Evolutionary conservation across 2,113 vertebrate genomes (phyloP), one percentile per base, ranked within the genome.

Genomic region (Ciconia boyciana): DNA sequence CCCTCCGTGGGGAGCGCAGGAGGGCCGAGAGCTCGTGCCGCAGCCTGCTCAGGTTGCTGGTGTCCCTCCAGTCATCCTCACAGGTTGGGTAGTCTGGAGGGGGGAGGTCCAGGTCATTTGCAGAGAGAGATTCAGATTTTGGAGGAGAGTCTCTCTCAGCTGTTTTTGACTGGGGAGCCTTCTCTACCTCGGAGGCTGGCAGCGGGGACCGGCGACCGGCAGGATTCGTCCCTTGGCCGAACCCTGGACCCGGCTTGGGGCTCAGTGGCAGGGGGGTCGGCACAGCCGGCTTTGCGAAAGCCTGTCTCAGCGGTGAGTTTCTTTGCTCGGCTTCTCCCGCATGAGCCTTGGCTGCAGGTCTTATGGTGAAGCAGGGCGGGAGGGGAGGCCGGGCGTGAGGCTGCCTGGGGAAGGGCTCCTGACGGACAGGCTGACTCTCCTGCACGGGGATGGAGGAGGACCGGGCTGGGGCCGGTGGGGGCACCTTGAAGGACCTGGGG

Each of bases 401-500:
- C 94, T 97, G 97, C 92, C 76, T 65, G 76, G 78, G 39, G 26
- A 62, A 7, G 10, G 80, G 87, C 26, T 96, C 90, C 49, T 68
- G 87, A 28, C 1, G 21, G 0, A 4, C 7, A 0, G 91, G 76
- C 58, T 92, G 87, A 22, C 4, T 83, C 28, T 95, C 90, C 97
- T 96, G 83, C 85, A 90, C 84, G 0, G 97, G 96, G 87, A 98
- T 98, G 91, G 98, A 98, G 10, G 98, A 98, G 24, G 96, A 97
- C 16, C 98, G 97, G 16, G 98, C 94, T 5, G 98, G 98, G 29
- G 98, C 95, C 1, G 98, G 97, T 2, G 98, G 98, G 3, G 98
- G 98, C 83, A 98, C 96, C 94, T 98, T 98, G 89, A 97, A 97
- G 7, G 97, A 97, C 44, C 97, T 96, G 74, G 98, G 97, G 66